Conservation (phyloP, 2,888 invertebrate genomes). For the Galerucella nymphaeae region DNA sequence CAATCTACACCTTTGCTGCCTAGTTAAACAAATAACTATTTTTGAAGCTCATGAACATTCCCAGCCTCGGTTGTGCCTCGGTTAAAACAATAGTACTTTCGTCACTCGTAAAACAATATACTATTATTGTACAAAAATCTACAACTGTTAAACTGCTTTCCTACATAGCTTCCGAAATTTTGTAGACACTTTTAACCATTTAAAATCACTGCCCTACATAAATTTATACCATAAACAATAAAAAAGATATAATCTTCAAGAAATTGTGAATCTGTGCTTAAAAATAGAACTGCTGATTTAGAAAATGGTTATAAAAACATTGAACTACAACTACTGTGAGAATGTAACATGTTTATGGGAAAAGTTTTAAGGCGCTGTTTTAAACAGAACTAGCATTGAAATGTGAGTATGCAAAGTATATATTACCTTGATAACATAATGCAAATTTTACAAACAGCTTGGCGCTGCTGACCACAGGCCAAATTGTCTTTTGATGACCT, state of each 20-base stretch:
- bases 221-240: background rate
- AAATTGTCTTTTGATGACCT: background rate
- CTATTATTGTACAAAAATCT: too few species aligned
- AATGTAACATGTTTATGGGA: conserved; percentile 2
- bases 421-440: conserved; percentile 26
- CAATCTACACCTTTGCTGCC: too few species aligned
- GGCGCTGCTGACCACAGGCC: conserved; percentile 3
- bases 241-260: background rate
- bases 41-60: too few species aligned
- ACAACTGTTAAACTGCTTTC: too few species aligned
- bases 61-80: too few species aligned
- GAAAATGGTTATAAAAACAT: background rate
- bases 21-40: too few species aligned
- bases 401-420: conserved; percentile 6
- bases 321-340: conserved; percentile 11
- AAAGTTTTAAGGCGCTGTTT: conserved; percentile 1
- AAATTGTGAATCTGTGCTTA: background rate
- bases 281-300: conserved; percentile 1
- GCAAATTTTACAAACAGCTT: conserved; percentile 12
- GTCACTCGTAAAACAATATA: too few species aligned
- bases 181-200: too few species aligned
- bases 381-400: conserved; percentile 12
- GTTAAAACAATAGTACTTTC: too few species aligned
- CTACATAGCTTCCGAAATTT: too few species aligned
- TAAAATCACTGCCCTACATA: background rate